Conservation (phyloP, 2,113 vertebrate species). For the Ifrita kowaldi region DNA sequence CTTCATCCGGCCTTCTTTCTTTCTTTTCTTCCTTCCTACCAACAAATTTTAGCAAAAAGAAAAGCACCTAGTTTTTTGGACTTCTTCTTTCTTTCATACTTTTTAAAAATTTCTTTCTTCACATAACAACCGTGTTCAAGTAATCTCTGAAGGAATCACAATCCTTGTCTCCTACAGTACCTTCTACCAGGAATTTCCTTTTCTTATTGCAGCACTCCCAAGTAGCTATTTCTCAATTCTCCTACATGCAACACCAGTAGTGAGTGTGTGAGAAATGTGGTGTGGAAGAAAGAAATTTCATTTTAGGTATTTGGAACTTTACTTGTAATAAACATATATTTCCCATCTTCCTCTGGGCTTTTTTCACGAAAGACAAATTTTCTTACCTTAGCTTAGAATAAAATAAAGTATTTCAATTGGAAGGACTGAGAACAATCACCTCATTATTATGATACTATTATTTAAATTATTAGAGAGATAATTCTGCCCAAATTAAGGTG, state of each 20-base stretch:
- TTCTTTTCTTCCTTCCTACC: neutral
- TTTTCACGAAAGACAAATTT: neutral
- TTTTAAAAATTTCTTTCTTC: neutral
- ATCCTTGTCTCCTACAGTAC: neutral
- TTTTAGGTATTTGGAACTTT: neutral
- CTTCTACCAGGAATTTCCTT: neutral
- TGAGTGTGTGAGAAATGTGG: neutral
- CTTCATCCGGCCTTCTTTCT: neutral
- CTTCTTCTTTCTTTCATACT: neutral
- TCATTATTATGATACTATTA: neutral
- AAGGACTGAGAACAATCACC: neutral
- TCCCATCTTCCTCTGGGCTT: neutral
- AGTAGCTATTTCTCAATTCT: neutral
- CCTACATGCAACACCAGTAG: neutral
- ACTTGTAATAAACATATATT: neutral
- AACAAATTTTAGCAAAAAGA: neutral
- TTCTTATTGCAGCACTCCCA: neutral
- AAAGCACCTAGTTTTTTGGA: neutral
- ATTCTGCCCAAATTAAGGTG: neutral
- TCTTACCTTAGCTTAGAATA: neutral
- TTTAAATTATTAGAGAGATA: neutral
- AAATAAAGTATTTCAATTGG: too few relatives aligned
- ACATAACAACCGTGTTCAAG: neutral
- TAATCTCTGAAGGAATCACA: neutral
- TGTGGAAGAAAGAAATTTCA: neutral